Base-by-base conservation (phyloP, 2,797 vertebrate species). In the Urophycis tenuis region DNA sequence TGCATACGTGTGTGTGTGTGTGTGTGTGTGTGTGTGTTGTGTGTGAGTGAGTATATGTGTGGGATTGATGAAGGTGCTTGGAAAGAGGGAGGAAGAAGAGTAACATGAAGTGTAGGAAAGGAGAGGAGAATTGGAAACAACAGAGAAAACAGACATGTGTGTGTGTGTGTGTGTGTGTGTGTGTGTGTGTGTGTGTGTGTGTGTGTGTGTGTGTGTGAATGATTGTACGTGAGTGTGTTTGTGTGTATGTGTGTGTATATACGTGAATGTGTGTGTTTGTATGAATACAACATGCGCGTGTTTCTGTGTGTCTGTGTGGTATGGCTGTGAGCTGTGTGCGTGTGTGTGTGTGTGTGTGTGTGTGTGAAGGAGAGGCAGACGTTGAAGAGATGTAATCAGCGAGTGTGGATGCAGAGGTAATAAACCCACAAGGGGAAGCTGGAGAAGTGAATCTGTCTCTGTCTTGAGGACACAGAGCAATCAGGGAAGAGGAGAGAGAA, bases 401-500 rank as follows among this genome's bases (percentile, higher is more conserved):
- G 74, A 1, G 45, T 81, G 81, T 80, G 81, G 81, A 82, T 84
- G 79, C 81, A 84, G 86, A 85, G 75, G 84, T 86, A 88, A 85
- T 86, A 89, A 87, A 81, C 83, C 77, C 80, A 80, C 45, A 25
- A 78, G 73, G 71, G 74, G 79, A 82, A 81, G 81, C 67, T 49
- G 31, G 35, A 81, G 74, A 72, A 85, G 86, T 85, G 79, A 84
- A 87, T 86, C 81, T 80, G 80, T 87, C 88, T 86, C 79, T 85
- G 84, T 84, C 84, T 78, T 72, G 73, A 83, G 77, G 75, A 83
- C 75, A 82, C 45, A 30, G 75, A 78, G 83, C 79, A 85, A 89
- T 85, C 83, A 83, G 83, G 41, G 69, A 33, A 71, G 45, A 25
- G 32, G 71, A 77, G 69, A 77, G 69, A 80, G 74, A 82, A 84